Evolutionary conservation across 2,113 vertebrate species (phyloP), one percentile per base, ranked within the genome.

Genomic region (Tragelaphus scriptus): DNA sequence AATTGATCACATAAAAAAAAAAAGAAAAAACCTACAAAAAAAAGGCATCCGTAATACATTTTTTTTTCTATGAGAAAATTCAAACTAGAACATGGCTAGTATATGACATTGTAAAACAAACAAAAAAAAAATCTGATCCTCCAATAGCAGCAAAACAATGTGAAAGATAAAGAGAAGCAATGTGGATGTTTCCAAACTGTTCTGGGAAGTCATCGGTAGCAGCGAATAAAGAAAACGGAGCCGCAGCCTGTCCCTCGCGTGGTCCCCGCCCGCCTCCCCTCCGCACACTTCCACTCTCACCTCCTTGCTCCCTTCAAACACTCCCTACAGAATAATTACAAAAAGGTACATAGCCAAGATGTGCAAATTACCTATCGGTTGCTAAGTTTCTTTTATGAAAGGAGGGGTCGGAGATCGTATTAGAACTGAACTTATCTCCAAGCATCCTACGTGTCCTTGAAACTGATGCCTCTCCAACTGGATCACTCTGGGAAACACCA

Each of bases 101-200:
- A 99, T 99, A 99, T 99, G 99, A 99, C 99, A 99, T 99, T 98
- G 98, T 99, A 99, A 98, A 98, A 99, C 98, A 98, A 98, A 97
- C 98, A 97, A 95, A 97, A 98, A 44, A 47, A 47, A 90, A 87
- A 86, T 71, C 98, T 98, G 99, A 99, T 98, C 98, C 98, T 99
- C 99, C 99, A 99, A 99, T 99, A 99, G 99, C 99, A 99, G 99
- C 99, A 99, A 99, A 99, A 99, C 99, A 99, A 98, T 91, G 98
- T 98, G 99, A 99, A 98, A 99, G 98, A 99, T 98, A 99, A 75
- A 99, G 99, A 99, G 99, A 99, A 99, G 98, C 98, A 98, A 99
- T 98, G 99, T 98, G 98, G 98, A 97, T 98, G 99, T 99, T 98
- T 98, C 98, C 98, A 99, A 98, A 99, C 98, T 98, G 99, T 98